Percentiles rank a stretch among this genome's conserved stretches.
Conservation (phyloP, 2,113 vertebrate genomes). For the Etia nguti region DNA sequence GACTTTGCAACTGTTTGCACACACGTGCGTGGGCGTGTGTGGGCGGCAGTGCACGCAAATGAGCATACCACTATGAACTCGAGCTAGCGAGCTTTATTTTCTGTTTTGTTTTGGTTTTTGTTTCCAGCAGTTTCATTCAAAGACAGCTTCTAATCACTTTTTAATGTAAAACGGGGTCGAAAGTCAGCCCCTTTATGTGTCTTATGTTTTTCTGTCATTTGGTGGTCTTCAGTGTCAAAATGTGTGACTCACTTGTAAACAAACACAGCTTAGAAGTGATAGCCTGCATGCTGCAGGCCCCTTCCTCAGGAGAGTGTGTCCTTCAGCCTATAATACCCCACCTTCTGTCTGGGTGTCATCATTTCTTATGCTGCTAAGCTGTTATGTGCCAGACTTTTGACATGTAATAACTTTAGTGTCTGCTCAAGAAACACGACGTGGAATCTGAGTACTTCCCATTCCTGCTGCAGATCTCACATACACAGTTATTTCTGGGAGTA, state of each 20-base stretch:
- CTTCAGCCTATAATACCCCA: conserved; percentile 14
- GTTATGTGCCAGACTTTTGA: neutral
- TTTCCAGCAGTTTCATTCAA: neutral
- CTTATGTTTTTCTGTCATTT: neutral
- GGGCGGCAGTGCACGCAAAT: conserved; percentile 23
- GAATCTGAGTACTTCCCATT: neutral
- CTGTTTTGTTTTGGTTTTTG: neutral
- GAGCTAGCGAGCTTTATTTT: neutral
- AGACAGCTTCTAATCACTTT: neutral
- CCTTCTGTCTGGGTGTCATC: conserved; percentile 1
- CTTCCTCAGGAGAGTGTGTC: neutral
- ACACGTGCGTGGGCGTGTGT: conserved; percentile 13
- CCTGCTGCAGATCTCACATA: neutral
- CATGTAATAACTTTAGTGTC: neutral
- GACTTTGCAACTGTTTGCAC: neutral
- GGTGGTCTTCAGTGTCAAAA: neutral
- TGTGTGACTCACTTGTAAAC: neutral
- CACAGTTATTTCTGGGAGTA: neutral
- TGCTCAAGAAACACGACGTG: neutral
- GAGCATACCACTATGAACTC: conserved; percentile 22
- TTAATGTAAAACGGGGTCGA: neutral
- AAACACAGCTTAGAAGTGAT: neutral
- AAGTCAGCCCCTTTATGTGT: neutral
- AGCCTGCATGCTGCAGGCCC: neutral
- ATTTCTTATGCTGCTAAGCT: conserved; percentile 23